Conservation (phyloP, 2,888 invertebrate species). For the Trichopria drosophilae region DNA sequence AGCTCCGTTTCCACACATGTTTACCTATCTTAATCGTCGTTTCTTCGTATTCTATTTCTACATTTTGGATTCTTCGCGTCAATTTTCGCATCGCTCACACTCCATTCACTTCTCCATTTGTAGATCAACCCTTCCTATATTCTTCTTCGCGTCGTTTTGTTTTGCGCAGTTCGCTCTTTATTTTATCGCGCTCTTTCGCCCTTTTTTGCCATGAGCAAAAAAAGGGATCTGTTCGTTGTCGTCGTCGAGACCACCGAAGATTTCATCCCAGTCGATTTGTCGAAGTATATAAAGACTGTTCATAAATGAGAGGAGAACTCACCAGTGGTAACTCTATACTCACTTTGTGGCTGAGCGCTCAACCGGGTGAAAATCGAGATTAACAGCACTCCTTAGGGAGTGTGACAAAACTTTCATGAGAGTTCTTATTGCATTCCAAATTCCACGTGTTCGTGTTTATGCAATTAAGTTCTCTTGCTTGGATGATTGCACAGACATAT, state of each 20-base stretch:
- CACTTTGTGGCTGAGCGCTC: conserved; percentile 46
- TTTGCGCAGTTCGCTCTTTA: neutral
- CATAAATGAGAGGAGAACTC: conserved; percentile 37
- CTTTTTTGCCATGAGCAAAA: neutral
- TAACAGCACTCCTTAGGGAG: too few relatives aligned
- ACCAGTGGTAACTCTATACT: conserved; percentile 52
- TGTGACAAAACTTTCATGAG: too few relatives aligned
- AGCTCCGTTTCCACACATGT: too few relatives aligned
- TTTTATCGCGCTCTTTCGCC: neutral
- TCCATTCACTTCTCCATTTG: neutral
- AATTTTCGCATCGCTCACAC: neutral
- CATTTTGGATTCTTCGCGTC: too few relatives aligned
- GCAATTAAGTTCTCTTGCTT: too few relatives aligned
- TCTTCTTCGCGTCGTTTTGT: neutral
- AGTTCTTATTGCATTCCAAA: too few relatives aligned
- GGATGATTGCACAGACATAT: too few relatives aligned
- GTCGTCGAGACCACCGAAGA: conserved; percentile 41
- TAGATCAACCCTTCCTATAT: neutral
- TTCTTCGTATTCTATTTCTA: too few relatives aligned
- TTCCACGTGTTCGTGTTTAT: too few relatives aligned
- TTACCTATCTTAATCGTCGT: too few relatives aligned
- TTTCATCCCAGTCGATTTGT: conserved; percentile 46
- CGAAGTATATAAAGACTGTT: conserved; percentile 28
- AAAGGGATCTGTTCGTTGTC: conserved; percentile 23
- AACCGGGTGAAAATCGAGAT: conserved; percentile 49